These are phyloP conservation scores for mouse (Mus musculus) DNA, from an alignment of 2,113 vertebrate species.

Conservation along the genomic window GRCm39 chr1:33520501-33521000, in stretches of 20 bases:
- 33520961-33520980: not conserved
- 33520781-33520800: not conserved
- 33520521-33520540: not conserved
- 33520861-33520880: not conserved
- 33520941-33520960: not conserved
- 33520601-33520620: not conserved
- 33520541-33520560: not conserved
- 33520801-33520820: not conserved
- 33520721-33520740: constrained; percentile 4
- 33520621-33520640: not conserved
- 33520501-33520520: not conserved
- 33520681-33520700: not conserved
- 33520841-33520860: not conserved
- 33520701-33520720: constrained; percentile 5
- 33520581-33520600: not conserved
- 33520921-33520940: not conserved
- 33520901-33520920: not conserved
- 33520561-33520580: not conserved
- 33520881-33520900: constrained; percentile 14
- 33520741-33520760: too few relatives aligned
- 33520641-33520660: not conserved
- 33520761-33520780: not conserved
- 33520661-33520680: not conserved
- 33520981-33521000: not conserved
- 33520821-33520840: not conserved